Evolutionary conservation across 23 tunicate genomes (phyloP), one percentile per base, ranked within the genome.

Genomic region (Botrylloides violaceus): DNA sequence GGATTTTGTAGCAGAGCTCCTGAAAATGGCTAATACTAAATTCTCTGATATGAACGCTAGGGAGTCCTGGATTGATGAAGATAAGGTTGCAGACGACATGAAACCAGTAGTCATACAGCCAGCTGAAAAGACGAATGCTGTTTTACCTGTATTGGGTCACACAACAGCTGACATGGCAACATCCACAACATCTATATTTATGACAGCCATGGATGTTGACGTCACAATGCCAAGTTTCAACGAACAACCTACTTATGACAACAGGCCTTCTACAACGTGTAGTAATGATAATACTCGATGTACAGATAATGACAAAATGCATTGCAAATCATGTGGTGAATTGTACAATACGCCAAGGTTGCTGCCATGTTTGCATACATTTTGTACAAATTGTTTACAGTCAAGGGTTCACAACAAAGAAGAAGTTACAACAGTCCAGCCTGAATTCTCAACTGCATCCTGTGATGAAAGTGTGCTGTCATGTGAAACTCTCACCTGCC

Each of bases 331-430:
- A 12, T 68, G 74, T 43, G 74, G 74, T 2, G 74, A 68, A n/a
- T n/a, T 68, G 6, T 36, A 32, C 59, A 68, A 31, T 30, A 37
- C 27, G 12, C 74, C 74, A 68, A 68, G 74, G 37, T 43, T 68
- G 25, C 30, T 68, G 28, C 74, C 74, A 6, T 68, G 74, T 43
- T 25, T 68, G 37, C 74, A 68, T 43, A 68, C 74, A 39, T 68
- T 68, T 25, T 68, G 74, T 37, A 37, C 74, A 43, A 26, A 68
- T 6, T 68, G 74, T 43, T 43, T 68, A 9, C 74, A 68, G 30
- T 19, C 34, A 3, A 63, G 33, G 9, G 53, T 43, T 7, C 53
- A 43, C 15, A 9, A 43, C 15, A 43, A 43, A 43, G 53, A 43
- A 15, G 53, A 43, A 43, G 53, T 43, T 9, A 43, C 53, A 9